Evolutionary conservation across 37 sponge, comb jelly and placozoan species (phyloP), one percentile per base, ranked within the genome.

Genomic region (Diacarnus erythraeanus): DNA sequence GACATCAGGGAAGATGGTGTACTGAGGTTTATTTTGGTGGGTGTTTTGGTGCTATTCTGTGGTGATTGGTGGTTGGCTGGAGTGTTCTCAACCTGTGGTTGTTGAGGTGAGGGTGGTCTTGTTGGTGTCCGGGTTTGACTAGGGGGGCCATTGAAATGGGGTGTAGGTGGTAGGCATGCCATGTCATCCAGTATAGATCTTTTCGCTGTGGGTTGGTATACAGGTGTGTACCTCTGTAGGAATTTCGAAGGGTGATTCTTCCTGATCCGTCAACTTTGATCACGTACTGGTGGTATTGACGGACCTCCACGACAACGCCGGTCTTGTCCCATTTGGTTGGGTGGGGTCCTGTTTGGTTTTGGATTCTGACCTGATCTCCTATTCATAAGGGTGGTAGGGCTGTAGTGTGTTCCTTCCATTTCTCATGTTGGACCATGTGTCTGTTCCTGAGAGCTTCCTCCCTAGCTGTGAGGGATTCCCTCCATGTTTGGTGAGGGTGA

Each of bases 351-450:
- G 43, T 72, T 60, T 81, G 82, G 74, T 81, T 81, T 60, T 81
- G 74, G 44, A 81, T 81, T 26, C 82, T 71, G 40, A 81, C 82
- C 29, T 39, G 60, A 64, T 83, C 69, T 3, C 69, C 76, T 42
- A 83, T 40, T 27, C 23, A 15, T 37, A 79, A 41, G 33, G 80
- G 80, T 47, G 59, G 30, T 47, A 83, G 74, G 25, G 56, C 17
- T 75, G 64, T 83, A 56, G 75, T 83, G 68, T 83, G 83, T 40
- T 83, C 57, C 9, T 57, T 75, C 75, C 83, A 83, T 67, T 44
- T 34, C 8, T 81, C 82, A 35, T 72, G 63, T 15, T 72, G 57
- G 3, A 39, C 21, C 75, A 83, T 74, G 68, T 83, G 83, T 5
- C 83, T 68, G 40, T 83, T 40, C 64, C 76, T 83, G 26, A 71